A percentile compares a stretch with the other conserved stretches of the same genome.
phyloP scores from a whole-genome alignment of 2,888 invertebrate species.

The Chaitophorus viminalis region DNA sequence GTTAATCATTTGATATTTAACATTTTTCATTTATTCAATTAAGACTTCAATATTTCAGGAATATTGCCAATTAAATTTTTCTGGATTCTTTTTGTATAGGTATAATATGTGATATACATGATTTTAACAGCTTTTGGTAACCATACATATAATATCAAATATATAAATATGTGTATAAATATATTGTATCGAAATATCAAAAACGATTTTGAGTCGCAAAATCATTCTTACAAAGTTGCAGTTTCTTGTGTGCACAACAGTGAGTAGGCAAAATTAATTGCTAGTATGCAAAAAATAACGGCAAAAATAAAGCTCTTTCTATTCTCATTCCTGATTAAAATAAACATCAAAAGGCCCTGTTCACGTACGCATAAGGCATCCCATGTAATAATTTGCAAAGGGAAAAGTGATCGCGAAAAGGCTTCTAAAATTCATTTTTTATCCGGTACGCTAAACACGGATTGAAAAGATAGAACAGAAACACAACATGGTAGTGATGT shows the following conservation, averaged over 20 bases:
- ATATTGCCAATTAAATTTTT: too few relatives aligned
- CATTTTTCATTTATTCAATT: too few relatives aligned
- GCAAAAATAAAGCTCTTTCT: neutral
- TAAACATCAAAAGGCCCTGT: constrained; percentile 41
- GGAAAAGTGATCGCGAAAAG: neutral
- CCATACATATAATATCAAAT: too few relatives aligned
- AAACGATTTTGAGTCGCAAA: neutral
- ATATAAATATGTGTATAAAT: too few relatives aligned
- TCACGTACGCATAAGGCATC: neutral
- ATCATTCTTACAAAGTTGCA: neutral
- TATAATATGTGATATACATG: too few relatives aligned
- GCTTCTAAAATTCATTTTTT: constrained; percentile 3
- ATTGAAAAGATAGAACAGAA: constrained; percentile 24
- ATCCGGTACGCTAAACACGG: constrained; percentile 16
- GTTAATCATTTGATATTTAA: too few relatives aligned
- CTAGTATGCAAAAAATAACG: constrained; percentile 5
- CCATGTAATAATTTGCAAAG: constrained; percentile 14
- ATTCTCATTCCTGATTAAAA: constrained; percentile 44
- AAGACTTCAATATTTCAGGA: too few relatives aligned
- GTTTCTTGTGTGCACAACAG: neutral
- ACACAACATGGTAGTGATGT: neutral
- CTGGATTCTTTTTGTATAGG: too few relatives aligned
- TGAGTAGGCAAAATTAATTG: neutral
- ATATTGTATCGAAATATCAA: neutral
- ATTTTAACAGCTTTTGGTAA: too few relatives aligned